A percentile compares a stretch with the other conserved stretches of the same genome.
Evolutionary conservation across 92 coral and sea anemone species (phyloP).

Genomic region (Porites lobata): DNA sequence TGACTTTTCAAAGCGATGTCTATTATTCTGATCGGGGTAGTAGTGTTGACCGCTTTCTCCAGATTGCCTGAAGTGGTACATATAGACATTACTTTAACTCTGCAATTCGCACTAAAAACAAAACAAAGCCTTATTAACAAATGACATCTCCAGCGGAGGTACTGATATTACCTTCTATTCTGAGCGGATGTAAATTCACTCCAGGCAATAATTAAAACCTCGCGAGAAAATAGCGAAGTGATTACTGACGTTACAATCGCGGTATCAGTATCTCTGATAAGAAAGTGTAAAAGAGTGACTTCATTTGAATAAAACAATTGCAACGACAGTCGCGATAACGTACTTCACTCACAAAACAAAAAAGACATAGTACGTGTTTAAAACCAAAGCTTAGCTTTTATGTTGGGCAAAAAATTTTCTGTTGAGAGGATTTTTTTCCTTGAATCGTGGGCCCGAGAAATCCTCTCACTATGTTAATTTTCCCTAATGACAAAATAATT

Average conservation of each 20-base stretch:
- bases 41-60: not conserved
- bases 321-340: slow-evolving; percentile 9
- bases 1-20: slow-evolving; percentile 19
- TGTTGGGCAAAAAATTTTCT: slow-evolving; percentile 3
- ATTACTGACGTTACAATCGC: slow-evolving; percentile 43
- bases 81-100: not conserved
- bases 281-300: slow-evolving; percentile 41
- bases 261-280: slow-evolving; percentile 16
- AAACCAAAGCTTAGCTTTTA: slow-evolving; percentile 5
- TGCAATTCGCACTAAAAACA: not conserved
- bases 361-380: not conserved
- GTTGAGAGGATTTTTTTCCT: not conserved
- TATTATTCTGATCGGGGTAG: not conserved
- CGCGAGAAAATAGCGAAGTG: slow-evolving; percentile 53
- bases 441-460: not conserved
- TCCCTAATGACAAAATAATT: not conserved
- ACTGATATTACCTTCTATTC: slow-evolving; percentile 59
- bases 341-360: slow-evolving; percentile 16
- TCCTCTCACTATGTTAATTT: not conserved
- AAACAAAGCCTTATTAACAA: slow-evolving; percentile 69
- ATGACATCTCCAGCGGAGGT: slow-evolving; percentile 62
- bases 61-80: not conserved
- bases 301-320: slow-evolving; percentile 32
- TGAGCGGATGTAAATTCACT: slow-evolving; percentile 78
- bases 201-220: slow-evolving; percentile 78